A percentile compares a stretch with the other conserved stretches of the same genome.
These are phyloP conservation scores for Xenopus petersii DNA, from an alignment of 2,797 vertebrate genomes.

Conservation along the genomic window DNA sequence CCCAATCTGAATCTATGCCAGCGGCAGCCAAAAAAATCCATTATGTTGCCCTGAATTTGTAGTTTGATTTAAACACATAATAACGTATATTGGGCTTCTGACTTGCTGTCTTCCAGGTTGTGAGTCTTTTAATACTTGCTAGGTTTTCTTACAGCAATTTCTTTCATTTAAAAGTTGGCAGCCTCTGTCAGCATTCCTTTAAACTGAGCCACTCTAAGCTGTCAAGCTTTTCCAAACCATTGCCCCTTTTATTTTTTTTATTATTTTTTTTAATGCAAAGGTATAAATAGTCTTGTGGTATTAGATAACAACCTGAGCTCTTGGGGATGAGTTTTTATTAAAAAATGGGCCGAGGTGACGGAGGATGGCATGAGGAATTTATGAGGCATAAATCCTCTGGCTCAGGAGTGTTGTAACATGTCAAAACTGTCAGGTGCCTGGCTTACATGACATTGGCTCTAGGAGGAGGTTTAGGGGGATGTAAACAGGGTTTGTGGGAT, in stretches of 20 bases:
- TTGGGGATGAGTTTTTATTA: conserved; percentile 48
- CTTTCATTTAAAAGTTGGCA: too few species aligned
- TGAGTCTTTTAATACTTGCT: too few species aligned
- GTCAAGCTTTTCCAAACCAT: conserved; percentile 5
- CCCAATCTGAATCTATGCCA: too few species aligned
- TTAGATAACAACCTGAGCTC: conserved; percentile 43
- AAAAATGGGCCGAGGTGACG: conserved; percentile 43
- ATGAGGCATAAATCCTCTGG: conserved; percentile 48
- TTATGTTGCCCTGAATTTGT: too few species aligned
- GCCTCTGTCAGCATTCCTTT: not conserved
- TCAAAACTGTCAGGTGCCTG: conserved; percentile 46
- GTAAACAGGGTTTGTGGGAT: not conserved
- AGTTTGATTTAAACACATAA: too few species aligned
- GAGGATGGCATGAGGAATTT: conserved; percentile 47
- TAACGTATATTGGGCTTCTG: too few species aligned
- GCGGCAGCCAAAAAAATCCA: too few species aligned
- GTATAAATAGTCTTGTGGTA: conserved; percentile 44
- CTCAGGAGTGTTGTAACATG: conserved; percentile 50
- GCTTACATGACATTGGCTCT: conserved; percentile 39
- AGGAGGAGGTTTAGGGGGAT: conserved; percentile 32
- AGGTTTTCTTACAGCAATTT: too few species aligned
- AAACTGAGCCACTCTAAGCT: not conserved
- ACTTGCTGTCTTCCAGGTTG: too few species aligned
- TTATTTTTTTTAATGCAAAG: conserved; percentile 37
- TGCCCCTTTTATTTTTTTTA: conserved; percentile 22